A percentile compares a stretch with the other conserved stretches of the same genome.
Evolutionary conservation across 2,888 invertebrate species (phyloP).

Genomic region (Melanargia galathea): DNA sequence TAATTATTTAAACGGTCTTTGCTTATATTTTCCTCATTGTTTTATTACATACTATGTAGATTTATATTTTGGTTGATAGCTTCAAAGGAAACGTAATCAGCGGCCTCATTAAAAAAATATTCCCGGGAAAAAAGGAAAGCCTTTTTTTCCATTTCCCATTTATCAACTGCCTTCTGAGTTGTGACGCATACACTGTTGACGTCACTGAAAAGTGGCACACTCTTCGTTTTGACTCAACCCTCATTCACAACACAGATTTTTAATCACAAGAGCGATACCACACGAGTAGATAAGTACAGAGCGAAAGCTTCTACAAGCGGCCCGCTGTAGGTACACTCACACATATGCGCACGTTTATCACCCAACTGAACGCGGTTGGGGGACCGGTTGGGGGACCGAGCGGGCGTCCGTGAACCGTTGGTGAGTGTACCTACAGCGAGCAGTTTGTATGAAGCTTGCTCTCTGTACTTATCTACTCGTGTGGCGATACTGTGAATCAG

Average conservation of each 20-base stretch:
- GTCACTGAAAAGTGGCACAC: constrained; percentile 62
- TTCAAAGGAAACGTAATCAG: constrained; percentile 14
- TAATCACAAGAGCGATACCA: not conserved
- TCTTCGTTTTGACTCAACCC: constrained; percentile 42
- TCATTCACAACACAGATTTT: constrained; percentile 8
- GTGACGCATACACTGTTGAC: constrained; percentile 56
- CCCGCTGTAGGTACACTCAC: too few relatives aligned
- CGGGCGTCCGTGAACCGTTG: too few relatives aligned
- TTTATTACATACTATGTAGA: not conserved
- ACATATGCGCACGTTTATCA: too few relatives aligned
- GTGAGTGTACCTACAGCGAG: too few relatives aligned
- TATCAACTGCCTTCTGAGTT: constrained; percentile 68
- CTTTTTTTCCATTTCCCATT: constrained; percentile 56
- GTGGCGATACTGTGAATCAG: too few relatives aligned
- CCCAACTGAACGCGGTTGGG: too few relatives aligned
- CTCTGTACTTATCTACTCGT: too few relatives aligned
- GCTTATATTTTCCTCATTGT: not conserved
- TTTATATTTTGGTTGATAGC: not conserved
- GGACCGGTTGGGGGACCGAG: too few relatives aligned
- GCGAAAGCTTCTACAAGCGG: too few relatives aligned
- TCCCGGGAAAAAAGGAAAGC: constrained; percentile 52
- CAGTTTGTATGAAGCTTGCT: too few relatives aligned
- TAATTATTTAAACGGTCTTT: not conserved
- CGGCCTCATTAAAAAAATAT: constrained; percentile 52
- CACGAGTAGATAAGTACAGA: too few relatives aligned